Conservation (phyloP, 2,113 vertebrate species). For the Mesitornis unicolor region DNA sequence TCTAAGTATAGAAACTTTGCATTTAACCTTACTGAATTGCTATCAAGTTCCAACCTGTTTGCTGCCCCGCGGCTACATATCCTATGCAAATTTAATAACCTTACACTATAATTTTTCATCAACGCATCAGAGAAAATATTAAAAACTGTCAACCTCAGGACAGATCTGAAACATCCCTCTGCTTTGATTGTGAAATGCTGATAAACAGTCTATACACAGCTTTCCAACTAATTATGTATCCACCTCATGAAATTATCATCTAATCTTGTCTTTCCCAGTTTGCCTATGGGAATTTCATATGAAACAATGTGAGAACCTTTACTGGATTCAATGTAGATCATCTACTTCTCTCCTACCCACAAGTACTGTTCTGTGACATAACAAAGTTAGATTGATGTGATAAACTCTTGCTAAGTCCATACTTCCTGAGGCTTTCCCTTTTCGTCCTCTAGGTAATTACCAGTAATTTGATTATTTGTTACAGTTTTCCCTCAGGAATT, state of each 20-base stretch:
- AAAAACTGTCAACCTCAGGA: not conserved
- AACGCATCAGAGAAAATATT: not conserved
- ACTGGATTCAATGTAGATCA: not conserved
- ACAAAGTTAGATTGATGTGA: not conserved
- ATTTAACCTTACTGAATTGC: not conserved
- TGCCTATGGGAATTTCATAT: not conserved
- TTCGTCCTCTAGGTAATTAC: not conserved
- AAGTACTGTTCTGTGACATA: not conserved
- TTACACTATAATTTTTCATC: not conserved
- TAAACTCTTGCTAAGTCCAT: not conserved
- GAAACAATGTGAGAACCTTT: not conserved
- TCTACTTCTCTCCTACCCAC: not conserved
- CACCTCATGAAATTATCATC: not conserved
- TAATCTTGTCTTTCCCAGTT: not conserved
- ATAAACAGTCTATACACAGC: not conserved
- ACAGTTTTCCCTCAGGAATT: not conserved
- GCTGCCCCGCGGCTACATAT: not conserved
- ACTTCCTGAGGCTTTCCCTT: not conserved
- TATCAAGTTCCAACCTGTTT: not conserved
- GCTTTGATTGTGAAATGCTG: not conserved
- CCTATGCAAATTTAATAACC: not conserved
- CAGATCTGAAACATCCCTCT: not conserved
- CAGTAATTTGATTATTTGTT: not conserved
- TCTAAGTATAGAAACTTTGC: not conserved
- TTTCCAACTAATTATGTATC: not conserved